Conservation (phyloP, 2,113 vertebrate genomes). For the Tetrao urogallus region DNA sequence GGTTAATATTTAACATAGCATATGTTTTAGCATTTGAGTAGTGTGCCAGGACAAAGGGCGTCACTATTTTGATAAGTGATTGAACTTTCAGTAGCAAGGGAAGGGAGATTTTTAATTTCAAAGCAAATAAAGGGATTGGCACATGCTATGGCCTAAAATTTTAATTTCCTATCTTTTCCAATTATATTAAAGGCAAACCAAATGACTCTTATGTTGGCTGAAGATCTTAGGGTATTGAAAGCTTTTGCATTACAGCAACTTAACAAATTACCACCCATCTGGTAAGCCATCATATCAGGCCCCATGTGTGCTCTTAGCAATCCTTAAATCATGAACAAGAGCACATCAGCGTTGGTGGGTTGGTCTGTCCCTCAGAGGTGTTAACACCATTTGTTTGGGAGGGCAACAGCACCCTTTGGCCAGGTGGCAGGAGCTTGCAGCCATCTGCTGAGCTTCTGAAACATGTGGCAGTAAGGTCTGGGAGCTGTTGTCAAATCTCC, state of each 20-base stretch:
- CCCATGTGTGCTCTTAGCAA: constrained; percentile 38
- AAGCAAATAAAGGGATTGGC: constrained; percentile 27
- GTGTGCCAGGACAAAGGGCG: constrained; percentile 32
- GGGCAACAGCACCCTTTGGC: constrained; percentile 18
- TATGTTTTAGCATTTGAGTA: constrained; percentile 32
- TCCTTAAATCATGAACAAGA: background rate
- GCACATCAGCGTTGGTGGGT: constrained; percentile 29
- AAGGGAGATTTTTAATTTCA: background rate
- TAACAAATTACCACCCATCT: constrained; percentile 68
- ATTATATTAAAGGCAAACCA: constrained; percentile 14
- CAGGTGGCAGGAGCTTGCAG: constrained; percentile 38
- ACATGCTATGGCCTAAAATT: background rate
- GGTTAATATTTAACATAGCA: constrained; percentile 58
- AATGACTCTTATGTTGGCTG: constrained; percentile 31
- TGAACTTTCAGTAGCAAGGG: constrained; percentile 16
- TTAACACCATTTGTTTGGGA: constrained; percentile 55
- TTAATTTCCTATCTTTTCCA: constrained; percentile 22
- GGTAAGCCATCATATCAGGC: constrained; percentile 31
- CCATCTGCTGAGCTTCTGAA: constrained; percentile 61
- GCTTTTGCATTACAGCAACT: constrained; percentile 44
- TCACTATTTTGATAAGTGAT: constrained; percentile 15
- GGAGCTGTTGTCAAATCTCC: constrained; percentile 29
- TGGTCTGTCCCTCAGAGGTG: constrained; percentile 53
- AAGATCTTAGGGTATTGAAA: constrained; percentile 45
- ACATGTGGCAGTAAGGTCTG: constrained; percentile 38